A percentile compares a stretch with the other conserved stretches of the same genome.
Conservation (phyloP, 2,888 invertebrate species). For the Pristionchus mayeri region DNA sequence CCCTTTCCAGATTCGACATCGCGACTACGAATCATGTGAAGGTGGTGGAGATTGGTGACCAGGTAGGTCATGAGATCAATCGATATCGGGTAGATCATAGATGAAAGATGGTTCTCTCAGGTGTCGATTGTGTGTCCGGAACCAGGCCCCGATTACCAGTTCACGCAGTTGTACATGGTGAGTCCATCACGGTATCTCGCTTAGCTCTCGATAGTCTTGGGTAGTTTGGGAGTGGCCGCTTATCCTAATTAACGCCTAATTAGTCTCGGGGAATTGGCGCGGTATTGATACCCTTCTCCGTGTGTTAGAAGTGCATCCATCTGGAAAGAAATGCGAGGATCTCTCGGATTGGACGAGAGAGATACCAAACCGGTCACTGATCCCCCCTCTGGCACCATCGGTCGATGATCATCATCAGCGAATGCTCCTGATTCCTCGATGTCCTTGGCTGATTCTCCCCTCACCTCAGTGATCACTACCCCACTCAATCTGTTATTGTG, state of each 20-base stretch:
- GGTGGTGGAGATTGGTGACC: conserved; percentile 70
- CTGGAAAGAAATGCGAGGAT: background rate
- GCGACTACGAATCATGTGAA: conserved; percentile 75
- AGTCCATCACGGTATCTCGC: conserved; percentile 50
- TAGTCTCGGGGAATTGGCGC: background rate
- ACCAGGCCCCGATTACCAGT: conserved; percentile 67
- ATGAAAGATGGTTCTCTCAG: background rate
- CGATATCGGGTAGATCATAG: background rate
- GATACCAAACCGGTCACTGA: background rate
- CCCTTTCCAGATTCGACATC: conserved; percentile 70
- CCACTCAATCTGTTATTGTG: conserved; percentile 33
- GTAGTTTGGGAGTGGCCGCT: background rate
- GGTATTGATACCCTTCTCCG: conserved; percentile 31
- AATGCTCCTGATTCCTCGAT: too few species aligned
- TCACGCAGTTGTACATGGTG: conserved; percentile 72
- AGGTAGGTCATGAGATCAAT: conserved; percentile 41
- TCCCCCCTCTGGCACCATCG: too few species aligned
- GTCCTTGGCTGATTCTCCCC: background rate
- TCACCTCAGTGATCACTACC: conserved; percentile 9
- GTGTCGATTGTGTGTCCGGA: conserved; percentile 71
- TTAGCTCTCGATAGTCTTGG: background rate
- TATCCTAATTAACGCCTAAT: conserved; percentile 32
- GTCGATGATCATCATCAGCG: too few species aligned
- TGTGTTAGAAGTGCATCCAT: conserved; percentile 20
- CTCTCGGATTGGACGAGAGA: background rate